A percentile compares a stretch with the other conserved stretches of the same genome.
These are phyloP conservation scores for Palaemon carinicauda DNA, from an alignment of 1,140 invertebrate genomes.

Conservation along the genomic window DNA sequence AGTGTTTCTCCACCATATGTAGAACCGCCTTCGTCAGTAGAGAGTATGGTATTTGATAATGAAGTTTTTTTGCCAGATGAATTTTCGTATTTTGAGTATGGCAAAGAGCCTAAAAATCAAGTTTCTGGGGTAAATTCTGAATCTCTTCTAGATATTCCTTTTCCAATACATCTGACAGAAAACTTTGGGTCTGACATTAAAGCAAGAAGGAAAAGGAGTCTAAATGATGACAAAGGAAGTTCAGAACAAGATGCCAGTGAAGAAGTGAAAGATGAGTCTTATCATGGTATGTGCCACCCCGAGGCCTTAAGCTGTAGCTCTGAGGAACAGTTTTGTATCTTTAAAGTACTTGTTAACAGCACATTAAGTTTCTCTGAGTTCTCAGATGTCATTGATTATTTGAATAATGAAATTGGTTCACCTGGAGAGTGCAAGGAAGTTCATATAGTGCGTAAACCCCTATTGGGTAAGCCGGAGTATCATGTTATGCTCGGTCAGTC, in stretches of 20 bases:
- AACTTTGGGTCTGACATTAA: too few relatives aligned
- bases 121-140: too few relatives aligned
- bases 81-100: too few relatives aligned
- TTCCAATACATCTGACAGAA: too few relatives aligned
- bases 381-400: constrained; percentile 1
- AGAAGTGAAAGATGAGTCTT: neutral
- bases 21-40: too few relatives aligned
- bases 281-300: neutral
- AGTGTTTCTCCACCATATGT: too few relatives aligned
- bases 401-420: constrained; percentile 13
- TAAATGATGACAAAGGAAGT: neutral
- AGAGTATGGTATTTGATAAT: too few relatives aligned
- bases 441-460: neutral
- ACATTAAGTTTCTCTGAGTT: constrained; percentile 1
- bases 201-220: neutral
- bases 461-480: constrained; percentile 3
- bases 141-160: too few relatives aligned
- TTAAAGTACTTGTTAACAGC: neutral
- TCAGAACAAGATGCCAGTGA: neutral
- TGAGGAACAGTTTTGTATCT: neutral
- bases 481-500: constrained; percentile 23
- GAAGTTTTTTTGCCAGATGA: too few relatives aligned
- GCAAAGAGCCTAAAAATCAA: too few relatives aligned
- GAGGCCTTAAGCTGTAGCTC: neutral
- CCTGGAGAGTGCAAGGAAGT: constrained; percentile 22